Conservation (phyloP, 2,797 vertebrate species). For the Gallinago solitaria region DNA sequence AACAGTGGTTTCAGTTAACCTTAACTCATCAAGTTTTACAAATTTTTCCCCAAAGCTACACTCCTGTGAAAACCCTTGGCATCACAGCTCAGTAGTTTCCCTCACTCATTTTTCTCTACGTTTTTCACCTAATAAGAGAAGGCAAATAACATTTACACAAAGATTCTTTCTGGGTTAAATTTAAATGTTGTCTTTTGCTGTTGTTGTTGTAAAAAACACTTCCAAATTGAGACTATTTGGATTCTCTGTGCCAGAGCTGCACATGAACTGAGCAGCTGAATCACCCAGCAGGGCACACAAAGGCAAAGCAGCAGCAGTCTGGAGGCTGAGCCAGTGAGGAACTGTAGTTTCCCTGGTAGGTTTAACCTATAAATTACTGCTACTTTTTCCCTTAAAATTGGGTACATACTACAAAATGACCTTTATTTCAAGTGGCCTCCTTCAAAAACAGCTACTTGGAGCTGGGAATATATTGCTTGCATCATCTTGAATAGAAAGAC, state of each 20-base stretch:
- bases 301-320: neutral
- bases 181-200: neutral
- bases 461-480: neutral
- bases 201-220: neutral
- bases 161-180: neutral
- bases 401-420: neutral
- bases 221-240: neutral
- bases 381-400: neutral
- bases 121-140: neutral
- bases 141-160: neutral
- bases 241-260: neutral
- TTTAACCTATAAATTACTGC: neutral
- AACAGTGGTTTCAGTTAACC: neutral
- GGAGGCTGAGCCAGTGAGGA: neutral
- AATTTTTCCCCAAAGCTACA: neutral
- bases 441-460: neutral
- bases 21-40: neutral
- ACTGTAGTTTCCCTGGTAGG: neutral
- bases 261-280: neutral
- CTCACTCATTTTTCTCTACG: neutral
- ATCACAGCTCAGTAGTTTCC: neutral
- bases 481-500: neutral
- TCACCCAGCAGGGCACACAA: accelerated
- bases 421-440: neutral
- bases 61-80: neutral